Evolutionary conservation across 2,888 invertebrate genomes (phyloP).

Genomic region (Bombylius major): DNA sequence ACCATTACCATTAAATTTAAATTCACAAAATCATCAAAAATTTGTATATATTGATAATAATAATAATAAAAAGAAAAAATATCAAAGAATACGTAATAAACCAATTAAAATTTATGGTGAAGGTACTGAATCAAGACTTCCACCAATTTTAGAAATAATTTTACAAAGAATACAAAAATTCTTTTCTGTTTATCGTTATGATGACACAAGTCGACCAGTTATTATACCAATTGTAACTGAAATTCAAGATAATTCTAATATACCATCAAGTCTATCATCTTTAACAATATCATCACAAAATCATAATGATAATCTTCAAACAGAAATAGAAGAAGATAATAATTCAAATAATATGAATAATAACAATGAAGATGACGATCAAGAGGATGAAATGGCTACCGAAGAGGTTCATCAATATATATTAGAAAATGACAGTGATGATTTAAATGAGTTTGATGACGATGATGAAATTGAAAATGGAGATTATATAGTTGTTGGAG

Average conservation of each 20-base stretch:
- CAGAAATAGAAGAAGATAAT: too few relatives aligned
- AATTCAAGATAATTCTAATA: not conserved
- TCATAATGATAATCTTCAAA: too few relatives aligned
- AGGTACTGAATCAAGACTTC: slow-evolving; percentile 44
- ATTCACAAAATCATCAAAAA: not conserved
- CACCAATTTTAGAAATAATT: slow-evolving; percentile 53
- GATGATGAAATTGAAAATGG: not conserved
- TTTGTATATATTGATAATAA: not conserved
- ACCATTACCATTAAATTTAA: not conserved
- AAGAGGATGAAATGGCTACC: not conserved
- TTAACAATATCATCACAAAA: too few relatives aligned
- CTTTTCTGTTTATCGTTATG: slow-evolving; percentile 52
- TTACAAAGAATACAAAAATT: slow-evolving; percentile 56
- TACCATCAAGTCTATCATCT: too few relatives aligned
- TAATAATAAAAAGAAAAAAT: not conserved
- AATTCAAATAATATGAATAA: too few relatives aligned
- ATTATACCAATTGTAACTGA: not conserved
- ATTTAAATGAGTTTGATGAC: not conserved
- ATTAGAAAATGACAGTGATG: not conserved
- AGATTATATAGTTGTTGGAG: slow-evolving; percentile 4
- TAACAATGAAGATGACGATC: not conserved
- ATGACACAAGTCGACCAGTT: slow-evolving; percentile 39
- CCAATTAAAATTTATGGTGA: slow-evolving; percentile 30
- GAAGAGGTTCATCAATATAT: not conserved
- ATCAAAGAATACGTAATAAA: not conserved